Base-by-base conservation (phyloP, 2,888 invertebrate species). In the Acrobasis suavella region DNA sequence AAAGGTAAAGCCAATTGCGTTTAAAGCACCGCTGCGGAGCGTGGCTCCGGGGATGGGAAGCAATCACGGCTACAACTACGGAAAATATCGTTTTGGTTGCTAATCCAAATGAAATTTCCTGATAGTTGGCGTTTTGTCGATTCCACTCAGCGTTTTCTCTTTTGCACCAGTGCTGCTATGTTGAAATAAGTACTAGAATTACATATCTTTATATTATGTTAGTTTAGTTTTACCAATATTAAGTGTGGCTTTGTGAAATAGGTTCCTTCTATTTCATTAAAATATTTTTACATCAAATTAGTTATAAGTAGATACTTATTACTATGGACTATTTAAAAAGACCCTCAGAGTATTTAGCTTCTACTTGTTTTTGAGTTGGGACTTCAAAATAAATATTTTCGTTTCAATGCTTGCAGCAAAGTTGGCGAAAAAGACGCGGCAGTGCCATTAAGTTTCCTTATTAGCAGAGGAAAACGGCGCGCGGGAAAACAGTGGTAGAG, bases 1-100 rank as follows among this genome's bases (percentile, higher is more conserved):
- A 80, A 78, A 80, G 81, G 77, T 76, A 72, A 75, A 75, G 76
- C 73, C 76, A 71, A 73, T 72, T 66, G 67, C 71, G 71, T 74
- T 76, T 70, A 67, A 68, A 66, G 67, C 63, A 65, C 62, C 60
- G 69, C 70, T 68, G 70, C 67, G 63, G 67, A 69, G 67, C 46
- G 14, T 46, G 14, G 69, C 32, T 22, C 52, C 32, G 52, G 50
- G 50, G 42, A 56, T 56, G 65, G 64, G 61, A 59, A 63, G 62
- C 69, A 70, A 67, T 67, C 64, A 64, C 62, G 32, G 59, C 62
- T 59, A 16, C 37, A 50, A 49, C 46, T 39, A 37, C 58, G 58
- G 50, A 17, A 16, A 56, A 56, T 22, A 42, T 56, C 56, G 56
- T 56, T 56, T 56, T 42, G 16, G 42, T 42, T 46, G 56, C 42